Percentiles rank a stretch among this genome's conserved stretches.
phyloP scores from a whole-genome alignment of 2,888 invertebrate genomes.

The Disparrhopalites patrizii region DNA sequence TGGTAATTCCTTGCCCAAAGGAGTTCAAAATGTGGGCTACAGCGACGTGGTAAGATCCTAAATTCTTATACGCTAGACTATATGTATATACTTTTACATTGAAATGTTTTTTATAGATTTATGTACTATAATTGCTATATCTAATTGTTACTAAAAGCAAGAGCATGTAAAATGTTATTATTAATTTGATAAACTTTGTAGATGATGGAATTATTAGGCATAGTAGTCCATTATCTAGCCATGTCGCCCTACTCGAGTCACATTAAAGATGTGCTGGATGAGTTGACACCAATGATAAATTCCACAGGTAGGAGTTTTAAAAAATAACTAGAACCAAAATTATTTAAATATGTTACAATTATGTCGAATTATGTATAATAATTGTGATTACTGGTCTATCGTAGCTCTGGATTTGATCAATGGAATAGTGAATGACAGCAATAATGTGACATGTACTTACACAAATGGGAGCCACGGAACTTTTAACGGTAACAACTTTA shows the following conservation, averaged over 20 bases:
- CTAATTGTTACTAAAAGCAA: background rate
- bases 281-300: background rate
- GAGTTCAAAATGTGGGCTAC: constrained; percentile 5
- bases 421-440: background rate
- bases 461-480: background rate
- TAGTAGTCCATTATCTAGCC: constrained; percentile 11
- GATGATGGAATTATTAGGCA: constrained; percentile 19
- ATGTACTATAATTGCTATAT: background rate
- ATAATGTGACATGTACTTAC: background rate
- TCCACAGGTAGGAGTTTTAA: background rate
- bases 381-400: no score
- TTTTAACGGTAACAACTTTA: background rate
- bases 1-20: constrained; percentile 6
- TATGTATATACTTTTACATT: background rate
- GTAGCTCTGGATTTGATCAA: background rate
- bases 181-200: no score
- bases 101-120: background rate
- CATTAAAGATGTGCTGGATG: background rate
- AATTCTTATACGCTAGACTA: background rate
- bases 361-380: background rate
- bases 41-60: constrained; percentile 14
- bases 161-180: no score
- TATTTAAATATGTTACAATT: background rate
- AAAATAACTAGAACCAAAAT: no score
- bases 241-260: constrained; percentile 13